These are phyloP conservation scores for Strigamia maritima DNA, from an alignment of 2,888 invertebrate species.

Conservation along the genomic window DNA sequence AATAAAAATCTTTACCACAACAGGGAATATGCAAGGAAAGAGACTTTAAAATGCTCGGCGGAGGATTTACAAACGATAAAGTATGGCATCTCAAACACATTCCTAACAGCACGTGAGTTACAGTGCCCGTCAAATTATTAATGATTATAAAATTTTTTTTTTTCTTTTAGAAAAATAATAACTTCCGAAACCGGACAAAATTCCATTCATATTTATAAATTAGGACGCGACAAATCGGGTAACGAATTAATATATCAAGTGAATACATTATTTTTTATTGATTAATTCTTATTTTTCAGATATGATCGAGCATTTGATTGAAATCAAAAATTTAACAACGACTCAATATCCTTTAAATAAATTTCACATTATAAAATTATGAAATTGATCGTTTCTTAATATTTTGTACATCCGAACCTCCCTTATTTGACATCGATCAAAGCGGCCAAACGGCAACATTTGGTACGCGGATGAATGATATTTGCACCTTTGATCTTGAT, in stretches of 20 bases:
- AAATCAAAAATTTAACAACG: not conserved
- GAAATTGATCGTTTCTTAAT: not conserved
- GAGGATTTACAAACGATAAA: not conserved
- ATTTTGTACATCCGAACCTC: not conserved
- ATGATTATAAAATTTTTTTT: not conserved
- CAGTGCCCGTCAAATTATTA: not conserved
- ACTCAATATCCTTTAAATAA: not conserved
- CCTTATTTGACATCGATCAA: not conserved
- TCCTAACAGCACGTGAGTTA: constrained; percentile 25
- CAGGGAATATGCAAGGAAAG: constrained; percentile 11
- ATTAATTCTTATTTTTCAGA: not conserved
- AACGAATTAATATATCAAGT: not conserved
- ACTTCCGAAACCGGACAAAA: not conserved
- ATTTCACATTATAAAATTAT: not conserved
- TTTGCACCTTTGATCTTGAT: not conserved
- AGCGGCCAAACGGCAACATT: not conserved
- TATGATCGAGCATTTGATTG: not conserved
- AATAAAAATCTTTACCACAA: not conserved
- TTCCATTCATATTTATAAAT: not conserved
- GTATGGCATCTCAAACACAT: constrained; percentile 12
- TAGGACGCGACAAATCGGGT: not conserved
- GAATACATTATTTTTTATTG: not conserved
- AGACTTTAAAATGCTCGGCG: constrained; percentile 16
- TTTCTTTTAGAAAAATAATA: not conserved
- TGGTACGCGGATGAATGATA: not conserved